phyloP scores from a whole-genome alignment of 2,888 invertebrate species.

The Apodemia hepburni region DNA sequence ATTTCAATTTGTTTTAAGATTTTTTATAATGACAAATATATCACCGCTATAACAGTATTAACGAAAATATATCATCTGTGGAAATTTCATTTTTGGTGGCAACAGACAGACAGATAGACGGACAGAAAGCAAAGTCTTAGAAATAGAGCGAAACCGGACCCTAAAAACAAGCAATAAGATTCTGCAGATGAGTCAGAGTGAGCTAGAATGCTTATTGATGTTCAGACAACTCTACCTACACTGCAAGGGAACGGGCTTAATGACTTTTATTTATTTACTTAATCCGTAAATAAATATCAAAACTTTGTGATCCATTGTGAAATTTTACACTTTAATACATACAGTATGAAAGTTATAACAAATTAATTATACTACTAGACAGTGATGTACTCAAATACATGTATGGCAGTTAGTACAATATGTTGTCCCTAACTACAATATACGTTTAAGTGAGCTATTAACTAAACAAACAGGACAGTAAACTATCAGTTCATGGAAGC shows the following conservation, averaged over 20 bases:
- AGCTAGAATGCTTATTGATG: too few relatives aligned
- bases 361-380: not conserved
- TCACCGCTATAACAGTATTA: too few relatives aligned
- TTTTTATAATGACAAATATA: too few relatives aligned
- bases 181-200: too few relatives aligned
- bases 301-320: not conserved
- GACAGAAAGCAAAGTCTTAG: too few relatives aligned
- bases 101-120: too few relatives aligned
- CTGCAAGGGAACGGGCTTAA: not conserved
- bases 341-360: slow-evolving; percentile 1
- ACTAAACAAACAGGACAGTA: slow-evolving; percentile 21
- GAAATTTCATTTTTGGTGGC: too few relatives aligned
- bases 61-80: too few relatives aligned
- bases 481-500: slow-evolving; percentile 25
- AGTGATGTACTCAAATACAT: not conserved
- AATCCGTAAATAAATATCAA: not conserved
- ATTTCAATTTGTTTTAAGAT: too few relatives aligned
- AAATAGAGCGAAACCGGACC: too few relatives aligned
- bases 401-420: slow-evolving; percentile 21
- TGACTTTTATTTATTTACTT: not conserved
- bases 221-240: too few relatives aligned
- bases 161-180: too few relatives aligned
- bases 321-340: not conserved
- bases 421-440: slow-evolving; percentile 17
- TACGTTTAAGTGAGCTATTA: slow-evolving; percentile 20